Evolutionary conservation across 2,797 vertebrate genomes (phyloP).

Genomic region (Peromyscus eremicus): DNA sequence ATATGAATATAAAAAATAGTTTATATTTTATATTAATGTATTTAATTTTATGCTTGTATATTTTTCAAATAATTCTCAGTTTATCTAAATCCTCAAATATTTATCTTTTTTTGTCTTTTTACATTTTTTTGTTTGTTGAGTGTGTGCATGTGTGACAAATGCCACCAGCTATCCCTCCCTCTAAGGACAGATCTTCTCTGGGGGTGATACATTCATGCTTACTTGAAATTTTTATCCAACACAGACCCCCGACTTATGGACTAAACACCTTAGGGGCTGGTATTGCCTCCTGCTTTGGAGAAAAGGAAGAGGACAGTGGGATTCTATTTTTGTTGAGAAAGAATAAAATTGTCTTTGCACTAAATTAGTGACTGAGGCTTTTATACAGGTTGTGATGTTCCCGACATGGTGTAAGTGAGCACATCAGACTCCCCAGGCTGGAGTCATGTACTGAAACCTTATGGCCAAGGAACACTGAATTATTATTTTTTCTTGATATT

Average conservation of each 20-base stretch:
- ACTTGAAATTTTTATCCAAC: neutral
- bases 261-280: no score
- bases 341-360: neutral
- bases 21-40: no score
- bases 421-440: neutral
- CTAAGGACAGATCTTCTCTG: neutral
- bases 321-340: neutral
- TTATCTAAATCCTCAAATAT: neutral
- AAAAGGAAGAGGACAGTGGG: no score
- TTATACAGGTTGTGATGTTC: no score
- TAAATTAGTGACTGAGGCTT: neutral
- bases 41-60: neutral
- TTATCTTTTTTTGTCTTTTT: neutral
- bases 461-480: neutral
- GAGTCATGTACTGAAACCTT: neutral
- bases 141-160: neutral
- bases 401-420: neutral
- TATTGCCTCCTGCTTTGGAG: neutral
- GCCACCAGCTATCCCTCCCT: fast-evolving
- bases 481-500: neutral
- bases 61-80: neutral
- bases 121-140: neutral
- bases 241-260: neutral
- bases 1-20: neutral
- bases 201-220: neutral